Percentiles rank a stretch among this genome's conserved stretches.
phyloP scores from a whole-genome alignment of 2,113 vertebrate genomes.

The Vimba vimba region DNA sequence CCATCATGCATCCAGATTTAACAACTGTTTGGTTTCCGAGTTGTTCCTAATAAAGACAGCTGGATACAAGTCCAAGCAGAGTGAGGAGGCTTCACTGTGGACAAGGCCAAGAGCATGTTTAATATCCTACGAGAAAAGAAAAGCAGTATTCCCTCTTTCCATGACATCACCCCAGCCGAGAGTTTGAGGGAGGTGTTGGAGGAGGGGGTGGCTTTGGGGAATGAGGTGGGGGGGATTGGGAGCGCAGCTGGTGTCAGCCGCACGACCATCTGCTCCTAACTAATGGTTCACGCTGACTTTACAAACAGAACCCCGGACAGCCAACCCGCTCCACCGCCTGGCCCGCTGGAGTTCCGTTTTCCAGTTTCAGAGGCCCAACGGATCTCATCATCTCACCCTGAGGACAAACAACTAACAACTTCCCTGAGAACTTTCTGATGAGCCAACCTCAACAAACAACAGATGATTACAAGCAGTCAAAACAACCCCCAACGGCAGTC shows the following conservation, averaged over 20 bases:
- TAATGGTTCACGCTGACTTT: conserved; percentile 59
- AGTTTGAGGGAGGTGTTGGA: conserved; percentile 22
- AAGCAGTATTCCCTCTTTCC: conserved; percentile 51
- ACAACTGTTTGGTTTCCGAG: conserved; percentile 7
- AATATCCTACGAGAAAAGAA: conserved; percentile 2
- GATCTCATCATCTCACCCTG: conserved; percentile 12
- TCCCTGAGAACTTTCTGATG: conserved; percentile 33
- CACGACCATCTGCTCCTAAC: conserved; percentile 60
- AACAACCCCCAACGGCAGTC: not conserved
- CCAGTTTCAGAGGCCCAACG: conserved; percentile 24
- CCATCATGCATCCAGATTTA: not conserved
- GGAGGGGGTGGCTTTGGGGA: conserved; percentile 17
- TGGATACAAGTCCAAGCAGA: not conserved
- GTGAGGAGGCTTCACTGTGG: conserved; percentile 62
- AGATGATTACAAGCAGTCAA: conserved; percentile 2
- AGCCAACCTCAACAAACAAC: conserved; percentile 38
- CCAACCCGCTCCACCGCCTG: conserved; percentile 17
- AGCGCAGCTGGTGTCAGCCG: conserved; percentile 57
- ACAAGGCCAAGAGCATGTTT: conserved; percentile 32
- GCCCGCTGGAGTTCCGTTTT: conserved; percentile 30
- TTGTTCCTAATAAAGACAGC: not conserved
- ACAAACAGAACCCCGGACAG: conserved; percentile 45
- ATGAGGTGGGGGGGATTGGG: conserved; percentile 39
- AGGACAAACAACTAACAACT: conserved; percentile 18
- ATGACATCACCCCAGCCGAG: conserved; percentile 57